Base-by-base conservation (phyloP, 2,888 invertebrate species). In the Eupsilia transversa region DNA sequence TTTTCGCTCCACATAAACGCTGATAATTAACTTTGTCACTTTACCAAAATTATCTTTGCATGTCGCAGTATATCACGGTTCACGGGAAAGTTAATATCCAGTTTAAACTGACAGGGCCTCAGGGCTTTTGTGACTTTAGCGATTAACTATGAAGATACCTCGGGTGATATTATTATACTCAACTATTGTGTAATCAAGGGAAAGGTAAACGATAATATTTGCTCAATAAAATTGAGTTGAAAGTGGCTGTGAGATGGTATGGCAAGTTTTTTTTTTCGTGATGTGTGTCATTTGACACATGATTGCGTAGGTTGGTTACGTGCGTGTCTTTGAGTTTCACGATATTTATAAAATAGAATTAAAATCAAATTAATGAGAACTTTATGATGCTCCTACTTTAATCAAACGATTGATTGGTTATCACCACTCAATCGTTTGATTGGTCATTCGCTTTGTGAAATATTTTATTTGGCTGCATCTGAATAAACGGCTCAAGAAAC, bases 81-180 rank as follows among this genome's bases (percentile, higher is more conserved):
- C 72, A 75, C 74, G 77, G 63, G 69, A 86, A 86, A 86, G 84
- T 87, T 87, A 83, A 85, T 82, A 83, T 85, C 82, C 74, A 68
- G 84, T 79, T 80, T 69, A 52, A 85, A 70, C 69, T 83, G 87
- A 80, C 81, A 70, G 68, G 60, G 78, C 86, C 84, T 61, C 54
- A 75, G 87, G 86, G 82, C 74, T 64, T 69, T 71, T 74, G 65
- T 63, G 79, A 81, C 86, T 83, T 79, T 76, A 77, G 41, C 64
- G 80, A 79, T 85, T 85, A 81, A 78, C 82, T 71, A 68, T 52
- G 70, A 79, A 83, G 71, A 74, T 83, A 76, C 43, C 69, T 66
- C 63, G n/a, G 38, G 72, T 70, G 49, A 67, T 74, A 65, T 54
- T 74, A 60, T 77, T 12, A 33, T 63, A 46, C 63, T 52, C 35